Evolutionary conservation across 2,888 invertebrate species (phyloP), one percentile per base, ranked within the genome.

Genomic region (Tryphoninae sp.): DNA sequence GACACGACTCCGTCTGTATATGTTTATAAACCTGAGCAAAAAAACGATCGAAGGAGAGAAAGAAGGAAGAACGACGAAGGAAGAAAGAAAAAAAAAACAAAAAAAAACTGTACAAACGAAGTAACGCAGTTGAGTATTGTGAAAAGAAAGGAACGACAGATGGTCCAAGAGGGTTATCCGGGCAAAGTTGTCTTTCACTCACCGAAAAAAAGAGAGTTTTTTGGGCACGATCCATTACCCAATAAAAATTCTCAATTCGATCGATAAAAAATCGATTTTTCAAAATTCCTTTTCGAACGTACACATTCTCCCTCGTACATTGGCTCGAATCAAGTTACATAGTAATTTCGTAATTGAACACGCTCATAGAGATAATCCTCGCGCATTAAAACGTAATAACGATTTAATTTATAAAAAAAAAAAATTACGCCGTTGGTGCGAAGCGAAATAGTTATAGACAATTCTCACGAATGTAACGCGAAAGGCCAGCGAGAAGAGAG

Each of bases 81-180:
- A 62, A 11, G 64, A 58, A 53, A 55, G 49, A 49, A 8, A 77
- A 53, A 59, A 2, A 55, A 13, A 23, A 23, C 19, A 33, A 16
- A 64, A 68, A 68, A 72, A 76, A 78, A 61, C 26, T 78, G 42
- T 68, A 49, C 33, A 81, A 79, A 73, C 40, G 73, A 64, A 59
- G 75, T 76, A 69, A 81, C 64, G 64, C 45, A 61, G 59, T 16
- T 11, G 81, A 72, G 68, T 19, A 69, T 81, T 58, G 62, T 67
- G 58, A 23, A 78, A 42, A 67, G 51, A 33, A 68, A 61, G 76
- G 74, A 65, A 71, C 69, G 58, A 75, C 77, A 80, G 83, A 84
- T 83, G 83, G 67, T 83, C 65, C 19, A 58, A 58, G 75, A 64
- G 64, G 68, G 65, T 59, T 4, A 33, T 33, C 33, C 33, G 45